These are phyloP conservation scores for Spisula solida DNA, from an alignment of 2,888 invertebrate species.

Conservation along the genomic window DNA sequence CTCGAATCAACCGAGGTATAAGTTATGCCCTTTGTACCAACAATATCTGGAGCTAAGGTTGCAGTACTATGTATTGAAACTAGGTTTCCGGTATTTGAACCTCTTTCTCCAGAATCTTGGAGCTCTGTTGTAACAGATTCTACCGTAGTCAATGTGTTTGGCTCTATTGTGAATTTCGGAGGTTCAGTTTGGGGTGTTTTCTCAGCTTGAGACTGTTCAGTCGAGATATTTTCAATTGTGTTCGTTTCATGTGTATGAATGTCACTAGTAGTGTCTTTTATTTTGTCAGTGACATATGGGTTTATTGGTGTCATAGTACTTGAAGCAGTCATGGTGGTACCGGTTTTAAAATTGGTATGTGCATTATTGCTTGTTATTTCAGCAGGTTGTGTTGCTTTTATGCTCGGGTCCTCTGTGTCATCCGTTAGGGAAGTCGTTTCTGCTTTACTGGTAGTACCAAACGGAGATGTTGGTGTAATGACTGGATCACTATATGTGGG, in stretches of 20 bases:
- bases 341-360: no score
- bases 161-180: neutral
- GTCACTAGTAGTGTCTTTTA: neutral
- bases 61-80: neutral
- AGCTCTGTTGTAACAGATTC: neutral
- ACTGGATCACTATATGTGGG: neutral
- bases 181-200: neutral
- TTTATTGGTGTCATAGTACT: neutral
- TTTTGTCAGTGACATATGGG: neutral
- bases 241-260: neutral
- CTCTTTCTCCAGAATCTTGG: neutral
- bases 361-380: neutral
- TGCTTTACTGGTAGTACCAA: neutral
- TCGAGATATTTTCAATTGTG: neutral
- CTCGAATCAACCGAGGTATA: neutral
- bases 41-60: neutral
- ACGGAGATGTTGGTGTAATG: neutral
- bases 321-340: neutral
- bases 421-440: neutral
- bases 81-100: neutral
- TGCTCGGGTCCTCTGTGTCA: neutral
- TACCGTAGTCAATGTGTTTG: neutral
- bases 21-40: neutral
- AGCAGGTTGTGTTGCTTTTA: neutral
- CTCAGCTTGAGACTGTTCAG: neutral